phyloP scores from a whole-genome alignment of 2,888 invertebrate species.

The Hipparchia sbordonii region DNA sequence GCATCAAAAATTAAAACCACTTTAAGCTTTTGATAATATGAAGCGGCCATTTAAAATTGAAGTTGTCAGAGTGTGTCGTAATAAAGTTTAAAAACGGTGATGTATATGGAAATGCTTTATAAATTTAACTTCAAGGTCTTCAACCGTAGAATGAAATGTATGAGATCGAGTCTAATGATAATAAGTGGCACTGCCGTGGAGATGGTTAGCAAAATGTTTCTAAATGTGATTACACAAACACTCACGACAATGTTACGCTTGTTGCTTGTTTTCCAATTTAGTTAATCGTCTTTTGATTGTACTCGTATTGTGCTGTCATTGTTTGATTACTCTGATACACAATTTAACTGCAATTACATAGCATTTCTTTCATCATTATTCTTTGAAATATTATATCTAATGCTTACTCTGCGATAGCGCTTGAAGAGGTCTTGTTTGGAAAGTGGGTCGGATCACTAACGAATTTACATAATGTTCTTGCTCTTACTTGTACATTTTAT shows the following conservation, averaged over 20 bases:
- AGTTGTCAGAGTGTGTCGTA: slow-evolving; percentile 8
- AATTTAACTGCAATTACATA: slow-evolving; percentile 61
- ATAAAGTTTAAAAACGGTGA: slow-evolving; percentile 19
- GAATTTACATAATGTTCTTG: slow-evolving; percentile 26
- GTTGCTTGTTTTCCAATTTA: slow-evolving; percentile 61
- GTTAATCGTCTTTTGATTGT: slow-evolving; percentile 71
- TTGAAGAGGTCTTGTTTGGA: slow-evolving; percentile 38
- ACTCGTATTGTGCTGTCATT: slow-evolving; percentile 57
- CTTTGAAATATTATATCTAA: slow-evolving; percentile 41
- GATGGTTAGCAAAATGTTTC: slow-evolving; percentile 56
- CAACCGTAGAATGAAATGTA: slow-evolving; percentile 26
- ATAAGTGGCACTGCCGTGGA: slow-evolving; percentile 42
- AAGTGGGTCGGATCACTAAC: slow-evolving; percentile 37
- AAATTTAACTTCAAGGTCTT: slow-evolving; percentile 28
- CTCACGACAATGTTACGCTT: slow-evolving; percentile 41
- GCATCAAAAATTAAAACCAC: slow-evolving; percentile 16
- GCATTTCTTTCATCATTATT: slow-evolving; percentile 63
- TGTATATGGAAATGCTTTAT: slow-evolving; percentile 24
- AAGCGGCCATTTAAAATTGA: slow-evolving; percentile 4
- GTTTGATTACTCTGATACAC: slow-evolving; percentile 53
- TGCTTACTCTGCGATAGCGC: slow-evolving; percentile 35
- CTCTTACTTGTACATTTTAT: slow-evolving; percentile 23
- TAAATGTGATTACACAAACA: slow-evolving; percentile 46
- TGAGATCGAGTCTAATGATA: slow-evolving; percentile 37
- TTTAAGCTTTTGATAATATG: slow-evolving; percentile 4